Evolutionary conservation across 2,888 invertebrate genomes (phyloP), one percentile per base, ranked within the genome.

Genomic region (Plagiodera versicolora): DNA sequence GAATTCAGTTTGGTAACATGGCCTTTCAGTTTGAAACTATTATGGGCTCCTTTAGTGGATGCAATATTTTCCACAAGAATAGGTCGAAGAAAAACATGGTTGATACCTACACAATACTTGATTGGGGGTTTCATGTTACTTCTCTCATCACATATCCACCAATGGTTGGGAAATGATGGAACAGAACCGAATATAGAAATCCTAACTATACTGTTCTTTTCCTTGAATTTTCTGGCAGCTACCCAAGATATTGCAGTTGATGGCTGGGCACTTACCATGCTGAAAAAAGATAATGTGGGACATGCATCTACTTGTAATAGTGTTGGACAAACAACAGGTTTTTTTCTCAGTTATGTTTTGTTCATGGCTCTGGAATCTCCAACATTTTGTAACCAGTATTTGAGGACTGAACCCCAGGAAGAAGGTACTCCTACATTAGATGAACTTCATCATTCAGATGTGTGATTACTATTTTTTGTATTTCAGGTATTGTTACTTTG

Each of bases 181-280:
- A 72, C 67, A 0, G 68, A 72, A 24, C 92, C 94, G 0, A 89
- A 91, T 72, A 91, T 95, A 70, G 85, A 83, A 59, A 79, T 90
- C 51, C 83, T 99, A 20, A 98, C 98, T 0, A 75, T 86, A 11
- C 83, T 94, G 60, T 99, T 99, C 81, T 92, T 98, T 77, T 83
- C 88, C 57, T 83, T 99, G 2, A 98, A 98, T 76, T 97, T 98
- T 75, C 83, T 99, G 72, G 98, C 98, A 4, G 98, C 99, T 1
- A 99, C 99, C 1, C 99, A 99, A 83, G 99, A 99, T 80, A 98
- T 99, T 74, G 98, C 97, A 14, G 98, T 99, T 0, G 99, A 99
- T 83, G 99, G 99, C 18, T 99, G 99, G 99, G 99, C 99, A 0
- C 83, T 99, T 10, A 99, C 98, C 0, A 99, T 99, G 96, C 83